Evolutionary conservation across 2,888 invertebrate species (phyloP).

Genomic region (Allygus modestus): DNA sequence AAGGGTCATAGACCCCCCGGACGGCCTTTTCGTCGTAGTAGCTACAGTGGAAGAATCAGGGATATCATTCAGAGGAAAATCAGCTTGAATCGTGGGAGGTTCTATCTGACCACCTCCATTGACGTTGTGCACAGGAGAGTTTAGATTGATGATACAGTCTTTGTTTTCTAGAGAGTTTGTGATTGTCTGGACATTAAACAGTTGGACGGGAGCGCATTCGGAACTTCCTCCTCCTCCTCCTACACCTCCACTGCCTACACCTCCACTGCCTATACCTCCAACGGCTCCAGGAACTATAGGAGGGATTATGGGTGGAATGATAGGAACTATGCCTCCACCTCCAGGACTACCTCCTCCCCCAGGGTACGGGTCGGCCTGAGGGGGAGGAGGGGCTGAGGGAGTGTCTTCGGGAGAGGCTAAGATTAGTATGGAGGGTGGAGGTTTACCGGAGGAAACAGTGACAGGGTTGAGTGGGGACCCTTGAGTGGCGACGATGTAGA

Average conservation of each 20-base stretch:
- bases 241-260: conserved; percentile 66
- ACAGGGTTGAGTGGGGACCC: conserved; percentile 63
- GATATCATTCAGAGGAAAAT: conserved; percentile 72
- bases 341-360: conserved; percentile 65
- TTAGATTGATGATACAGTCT: conserved; percentile 55
- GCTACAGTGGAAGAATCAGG: conserved; percentile 55
- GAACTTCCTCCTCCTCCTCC: conserved; percentile 30
- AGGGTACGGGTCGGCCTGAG: conserved; percentile 43
- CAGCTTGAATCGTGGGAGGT: conserved; percentile 66
- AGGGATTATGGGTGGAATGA: conserved; percentile 24
- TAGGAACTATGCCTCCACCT: conserved; percentile 21
- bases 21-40: conserved; percentile 76
- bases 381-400: conserved; percentile 33
- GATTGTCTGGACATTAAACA: conserved; percentile 55
- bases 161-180: conserved; percentile 54
- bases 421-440: conserved; percentile 66
- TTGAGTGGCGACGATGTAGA: conserved; percentile 47
- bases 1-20: conserved; percentile 73
- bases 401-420: conserved; percentile 35
- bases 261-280: conserved; percentile 73
- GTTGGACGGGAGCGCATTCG: conserved; percentile 49
- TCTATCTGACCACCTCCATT: conserved; percentile 53
- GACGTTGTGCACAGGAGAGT: conserved; percentile 49
- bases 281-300: conserved; percentile 23
- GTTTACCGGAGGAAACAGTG: conserved; percentile 61